Percentiles rank a stretch among this genome's conserved stretches.
Evolutionary conservation across 1,140 invertebrate genomes (phyloP).

Genomic region (Zaprionus vittiger): DNA sequence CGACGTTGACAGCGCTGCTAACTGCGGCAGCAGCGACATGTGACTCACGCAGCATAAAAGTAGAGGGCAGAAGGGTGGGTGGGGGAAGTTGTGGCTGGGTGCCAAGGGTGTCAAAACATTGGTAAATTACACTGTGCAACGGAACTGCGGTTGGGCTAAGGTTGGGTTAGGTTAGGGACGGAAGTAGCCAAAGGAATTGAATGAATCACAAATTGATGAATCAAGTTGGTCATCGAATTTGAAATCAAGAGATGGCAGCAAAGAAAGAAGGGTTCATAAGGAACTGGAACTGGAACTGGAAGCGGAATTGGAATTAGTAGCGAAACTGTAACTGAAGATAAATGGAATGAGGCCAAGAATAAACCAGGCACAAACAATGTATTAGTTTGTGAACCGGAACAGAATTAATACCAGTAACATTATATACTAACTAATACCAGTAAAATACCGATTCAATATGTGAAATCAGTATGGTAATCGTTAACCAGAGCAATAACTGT

Average conservation of each 20-base stretch:
- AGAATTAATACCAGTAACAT: too few relatives aligned
- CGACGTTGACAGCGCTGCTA: background rate
- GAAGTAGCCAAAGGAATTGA: background rate
- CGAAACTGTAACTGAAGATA: too few relatives aligned
- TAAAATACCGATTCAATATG: too few relatives aligned
- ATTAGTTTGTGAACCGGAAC: too few relatives aligned
- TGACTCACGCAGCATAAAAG: constrained; percentile 26
- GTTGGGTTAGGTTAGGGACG: constrained; percentile 6
- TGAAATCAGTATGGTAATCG: too few relatives aligned
- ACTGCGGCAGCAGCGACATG: constrained; percentile 17
- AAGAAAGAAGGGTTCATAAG: too few relatives aligned
- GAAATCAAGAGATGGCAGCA: background rate
- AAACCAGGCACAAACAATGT: too few relatives aligned
- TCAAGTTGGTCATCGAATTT: background rate
- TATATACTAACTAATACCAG: too few relatives aligned
- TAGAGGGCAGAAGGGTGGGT: background rate
- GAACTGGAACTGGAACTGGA: background rate
- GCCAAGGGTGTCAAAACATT: constrained; percentile 69
- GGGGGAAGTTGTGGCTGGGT: background rate
- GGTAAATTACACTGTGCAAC: constrained; percentile 67
- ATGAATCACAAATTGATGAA: background rate
- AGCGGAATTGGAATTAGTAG: background rate
- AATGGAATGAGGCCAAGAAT: too few relatives aligned
- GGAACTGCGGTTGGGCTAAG: background rate
- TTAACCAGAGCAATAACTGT: too few relatives aligned